Base-by-base conservation (phyloP, 1,140 invertebrate genomes). In the Oreohelix idahoensis region DNA sequence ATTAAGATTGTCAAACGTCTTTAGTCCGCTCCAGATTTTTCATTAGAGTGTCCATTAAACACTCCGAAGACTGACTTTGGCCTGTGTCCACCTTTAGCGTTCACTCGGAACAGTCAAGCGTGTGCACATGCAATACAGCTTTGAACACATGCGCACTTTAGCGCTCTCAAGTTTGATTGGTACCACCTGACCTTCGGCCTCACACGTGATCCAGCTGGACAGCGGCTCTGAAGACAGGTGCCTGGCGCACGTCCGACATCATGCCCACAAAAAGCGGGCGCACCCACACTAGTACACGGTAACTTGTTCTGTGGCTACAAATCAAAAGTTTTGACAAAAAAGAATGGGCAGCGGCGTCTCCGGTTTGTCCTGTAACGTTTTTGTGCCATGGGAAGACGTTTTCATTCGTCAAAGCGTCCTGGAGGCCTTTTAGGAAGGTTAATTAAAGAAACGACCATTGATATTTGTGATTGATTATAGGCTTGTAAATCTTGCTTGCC, bases 111-210 rank as follows among this genome's bases (percentile, higher is more conserved):
- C 45, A 35, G 2, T 53, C 17, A 20, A 69, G 29, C 58, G 42
- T 17, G 77, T 69, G 77, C 42, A 13, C 77, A 79, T 69, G 63
- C 17, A 80, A 80, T 66, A 45, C 29, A 71, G 38, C 66, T 39
- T 38, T n/a, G 79, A 4, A 71, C 69, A 66, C 77, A 80, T 38
- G 51, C 66, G 79, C 66, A n/a, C 20, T 39, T 42, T 35, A 75
- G 23, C 58, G 17, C n/a, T 53, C 70, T 82, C 49, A 20, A 53
- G 49, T 75, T 82, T 82, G 80, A 82, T 82, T 82, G 79, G 58
- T 35, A 63, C 49, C 51, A 74, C 71, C 70, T 63, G 80, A 82
- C 70, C 70, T 75, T 75, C 71, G 51, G 1, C 80, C 80, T 51
- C 80, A 63, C 80, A 75, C 80, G 80, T 75, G 80, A 26, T 8